Percentiles rank a stretch among this genome's conserved stretches.
phyloP scores from a whole-genome alignment of 64 coral and sea anemone genomes.

The Montipora cactus region DNA sequence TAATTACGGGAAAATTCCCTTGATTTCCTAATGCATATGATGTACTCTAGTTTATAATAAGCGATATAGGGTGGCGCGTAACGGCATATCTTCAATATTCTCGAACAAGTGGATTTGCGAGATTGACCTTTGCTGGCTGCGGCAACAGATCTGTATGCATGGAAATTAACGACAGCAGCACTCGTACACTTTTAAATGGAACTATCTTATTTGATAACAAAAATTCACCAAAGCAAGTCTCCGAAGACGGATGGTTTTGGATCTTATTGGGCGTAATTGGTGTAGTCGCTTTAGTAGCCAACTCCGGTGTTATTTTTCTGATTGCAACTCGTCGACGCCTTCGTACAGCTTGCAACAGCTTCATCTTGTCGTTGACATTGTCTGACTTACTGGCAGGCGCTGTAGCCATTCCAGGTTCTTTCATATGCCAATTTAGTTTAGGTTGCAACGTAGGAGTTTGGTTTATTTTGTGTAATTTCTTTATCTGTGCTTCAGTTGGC shows the following conservation, averaged over 20 bases:
- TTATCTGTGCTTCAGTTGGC: conserved; percentile 55
- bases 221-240: background rate
- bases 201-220: background rate
- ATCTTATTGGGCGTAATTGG: conserved; percentile 6
- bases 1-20: background rate
- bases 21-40: background rate
- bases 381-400: conserved; percentile 53
- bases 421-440: conserved; percentile 46
- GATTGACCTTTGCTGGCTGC: too few relatives aligned
- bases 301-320: conserved; percentile 50
- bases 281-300: conserved; percentile 44
- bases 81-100: background rate
- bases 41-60: too few relatives aligned
- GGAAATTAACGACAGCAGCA: background rate
- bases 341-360: conserved; percentile 51
- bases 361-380: conserved; percentile 65
- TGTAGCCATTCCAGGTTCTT: conserved; percentile 19
- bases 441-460: conserved; percentile 7
- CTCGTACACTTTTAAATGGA: background rate
- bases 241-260: conserved; percentile 43
- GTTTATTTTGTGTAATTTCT: conserved; percentile 8
- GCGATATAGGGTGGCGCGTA: background rate
- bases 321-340: conserved; percentile 57
- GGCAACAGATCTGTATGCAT: background rate
- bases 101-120: background rate